Conservation (phyloP, 2,888 invertebrate species). For the Pachycephus smyrnensis region DNA sequence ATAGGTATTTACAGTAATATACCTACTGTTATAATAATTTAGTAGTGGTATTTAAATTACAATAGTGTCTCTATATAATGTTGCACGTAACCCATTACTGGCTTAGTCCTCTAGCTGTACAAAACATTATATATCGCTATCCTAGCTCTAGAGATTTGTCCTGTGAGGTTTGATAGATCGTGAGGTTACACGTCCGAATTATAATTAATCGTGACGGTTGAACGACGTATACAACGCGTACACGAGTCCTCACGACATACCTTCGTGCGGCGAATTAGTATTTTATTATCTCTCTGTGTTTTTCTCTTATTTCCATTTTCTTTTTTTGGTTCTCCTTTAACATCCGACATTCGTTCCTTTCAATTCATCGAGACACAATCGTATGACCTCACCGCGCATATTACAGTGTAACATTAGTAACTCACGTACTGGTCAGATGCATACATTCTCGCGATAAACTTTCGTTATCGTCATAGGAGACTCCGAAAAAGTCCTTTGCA, state of each 20-base stretch:
- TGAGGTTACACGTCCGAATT: constrained; percentile 33
- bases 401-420: background rate
- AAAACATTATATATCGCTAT: constrained; percentile 63
- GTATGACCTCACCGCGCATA: background rate
- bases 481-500: constrained; percentile 2
- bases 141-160: constrained; percentile 64
- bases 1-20: constrained; percentile 64
- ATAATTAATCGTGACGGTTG: constrained; percentile 1
- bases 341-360: background rate
- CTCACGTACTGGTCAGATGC: background rate
- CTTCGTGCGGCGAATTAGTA: constrained; percentile 8
- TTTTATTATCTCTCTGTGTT: constrained; percentile 18
- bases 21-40: constrained; percentile 53
- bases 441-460: background rate
- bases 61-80: constrained; percentile 62
- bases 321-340: background rate
- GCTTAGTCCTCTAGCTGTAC: constrained; percentile 66
- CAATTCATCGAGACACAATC: background rate
- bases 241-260: constrained; percentile 5
- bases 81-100: constrained; percentile 66
- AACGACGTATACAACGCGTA: background rate
- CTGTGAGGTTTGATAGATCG: constrained; percentile 59
- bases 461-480: background rate
- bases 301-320: background rate
- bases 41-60: constrained; percentile 60